A percentile compares a stretch with the other conserved stretches of the same genome.
phyloP scores from a whole-genome alignment of 1,140 invertebrate species.

The Metaphire vulgaris region DNA sequence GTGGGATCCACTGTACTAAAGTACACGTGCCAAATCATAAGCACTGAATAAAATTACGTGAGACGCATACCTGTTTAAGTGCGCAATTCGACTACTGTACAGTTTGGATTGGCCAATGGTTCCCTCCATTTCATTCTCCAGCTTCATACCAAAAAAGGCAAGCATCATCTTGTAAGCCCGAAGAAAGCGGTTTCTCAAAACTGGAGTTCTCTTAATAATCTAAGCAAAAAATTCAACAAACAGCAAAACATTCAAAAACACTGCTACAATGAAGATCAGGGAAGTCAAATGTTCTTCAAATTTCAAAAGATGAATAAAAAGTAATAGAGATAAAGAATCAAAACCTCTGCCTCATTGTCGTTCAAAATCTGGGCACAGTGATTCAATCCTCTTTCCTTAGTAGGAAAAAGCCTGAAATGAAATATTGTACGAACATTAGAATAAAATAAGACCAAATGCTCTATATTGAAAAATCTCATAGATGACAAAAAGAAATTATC shows the following conservation, averaged over 20 bases:
- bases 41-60: too few relatives aligned
- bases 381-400: neutral
- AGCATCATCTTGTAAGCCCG: neutral
- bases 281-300: too few relatives aligned
- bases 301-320: too few relatives aligned
- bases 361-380: neutral
- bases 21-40: too few relatives aligned
- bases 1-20: too few relatives aligned
- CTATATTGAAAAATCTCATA: too few relatives aligned
- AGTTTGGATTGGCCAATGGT: neutral
- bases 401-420: neutral
- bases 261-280: too few relatives aligned
- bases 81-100: neutral
- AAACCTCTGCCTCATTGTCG: neutral
- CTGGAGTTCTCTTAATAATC: neutral
- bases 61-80: neutral
- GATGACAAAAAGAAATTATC: too few relatives aligned
- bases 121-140: neutral
- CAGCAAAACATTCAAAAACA: too few relatives aligned
- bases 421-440: too few relatives aligned
- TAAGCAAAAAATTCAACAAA: slow-evolving; percentile 3
- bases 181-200: neutral
- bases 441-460: too few relatives aligned
- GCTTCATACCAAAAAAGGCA: neutral
- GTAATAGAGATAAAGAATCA: too few relatives aligned